Conservation (phyloP, 2,113 vertebrate genomes). For the human (Homo sapiens) region DNA sequence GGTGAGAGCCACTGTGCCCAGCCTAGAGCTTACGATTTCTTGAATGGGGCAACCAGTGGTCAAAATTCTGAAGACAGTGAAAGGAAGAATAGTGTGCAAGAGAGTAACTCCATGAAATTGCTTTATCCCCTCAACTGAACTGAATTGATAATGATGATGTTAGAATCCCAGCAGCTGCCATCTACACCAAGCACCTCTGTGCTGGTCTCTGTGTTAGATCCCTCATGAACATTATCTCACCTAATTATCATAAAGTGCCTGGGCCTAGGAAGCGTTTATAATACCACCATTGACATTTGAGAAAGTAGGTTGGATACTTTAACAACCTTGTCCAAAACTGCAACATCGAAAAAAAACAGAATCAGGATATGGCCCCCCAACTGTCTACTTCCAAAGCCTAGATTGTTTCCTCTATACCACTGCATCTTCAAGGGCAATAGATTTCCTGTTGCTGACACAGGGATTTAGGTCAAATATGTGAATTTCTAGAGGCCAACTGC, state of each 20-base stretch:
- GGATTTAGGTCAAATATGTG: not conserved
- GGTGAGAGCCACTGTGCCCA: too few species aligned
- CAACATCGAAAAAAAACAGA: not conserved
- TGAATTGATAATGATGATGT: not conserved
- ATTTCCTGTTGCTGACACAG: not conserved
- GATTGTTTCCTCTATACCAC: not conserved
- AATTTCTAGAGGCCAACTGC: not conserved
- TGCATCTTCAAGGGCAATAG: not conserved
- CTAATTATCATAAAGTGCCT: fast-evolving
- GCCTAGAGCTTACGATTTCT: not conserved
- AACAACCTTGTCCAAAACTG: not conserved
- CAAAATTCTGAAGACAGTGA: not conserved
- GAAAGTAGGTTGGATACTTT: not conserved
- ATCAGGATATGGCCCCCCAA: not conserved
- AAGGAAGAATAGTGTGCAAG: not conserved
- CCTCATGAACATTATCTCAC: not conserved
- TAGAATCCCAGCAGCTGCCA: not conserved
- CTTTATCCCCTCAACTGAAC: too few species aligned
- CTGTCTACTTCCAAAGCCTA: not conserved
- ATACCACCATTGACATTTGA: not conserved
- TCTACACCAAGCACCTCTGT: fast-evolving
- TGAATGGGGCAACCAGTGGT: not conserved
- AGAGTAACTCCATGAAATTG: fast-evolving
- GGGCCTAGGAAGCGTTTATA: fast-evolving
- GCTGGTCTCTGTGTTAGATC: fast-evolving